Base-by-base conservation (phyloP, 2,113 vertebrate species). In the Paracanthobrama guichenoti region DNA sequence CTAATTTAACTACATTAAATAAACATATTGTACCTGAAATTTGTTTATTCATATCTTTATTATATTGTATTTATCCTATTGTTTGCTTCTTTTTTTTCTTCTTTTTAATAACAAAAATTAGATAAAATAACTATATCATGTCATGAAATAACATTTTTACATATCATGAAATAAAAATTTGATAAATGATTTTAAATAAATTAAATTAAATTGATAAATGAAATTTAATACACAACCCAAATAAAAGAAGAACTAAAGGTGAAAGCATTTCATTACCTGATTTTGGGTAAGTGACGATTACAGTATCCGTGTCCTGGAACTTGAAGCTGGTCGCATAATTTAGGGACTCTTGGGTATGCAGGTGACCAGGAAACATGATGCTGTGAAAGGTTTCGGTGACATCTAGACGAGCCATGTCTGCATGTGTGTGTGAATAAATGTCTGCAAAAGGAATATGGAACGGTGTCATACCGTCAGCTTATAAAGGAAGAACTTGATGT, bases 251-350 rank as follows among this genome's bases (percentile, higher is more conserved):
- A 7, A 55, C 1, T 39, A 60, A 77, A 80, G 53, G 31, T 6
- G 18, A 39, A 59, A 46, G 16, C 24, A 42, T 50, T 10, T 42
- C 13, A 53, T 73, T 91, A 96, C 96, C 96, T 89, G 96, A 97
- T 86, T 96, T 97, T 72, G 96, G 96, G 84, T 95, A 97, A 18
- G 95, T 93, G 74, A 89, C 95, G 2, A 97, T 96, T 42, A 97
- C 39, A 31, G 93, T 92, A 24, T 97, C 96, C 0, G 87, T 91
- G 85, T 94, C 91, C 48, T 90, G 86, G 90, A 97, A 96, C 1
- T 82, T 20, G 86, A 96, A 97, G 20, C 86, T 11, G 48, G 89
- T 2, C 46, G 95, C 96, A 0, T 82, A 89, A 50, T 80, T 22
- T 74, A 97, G 90, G 1, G 95, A 95, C 26, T 96, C 91, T 84